Conservation (phyloP, 2,888 invertebrate species). For the Argynnis bischoffii region DNA sequence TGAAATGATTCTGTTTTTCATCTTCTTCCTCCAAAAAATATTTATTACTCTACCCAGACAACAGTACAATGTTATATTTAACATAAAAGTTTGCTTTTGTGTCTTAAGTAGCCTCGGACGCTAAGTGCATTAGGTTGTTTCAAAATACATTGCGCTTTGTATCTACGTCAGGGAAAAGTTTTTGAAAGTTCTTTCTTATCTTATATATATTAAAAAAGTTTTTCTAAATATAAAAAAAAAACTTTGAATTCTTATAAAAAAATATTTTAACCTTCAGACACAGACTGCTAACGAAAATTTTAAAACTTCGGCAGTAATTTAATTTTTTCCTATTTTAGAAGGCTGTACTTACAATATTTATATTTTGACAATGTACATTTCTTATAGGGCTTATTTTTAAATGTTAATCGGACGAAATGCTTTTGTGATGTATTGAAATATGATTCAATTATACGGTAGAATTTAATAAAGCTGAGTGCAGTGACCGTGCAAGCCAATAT, state of each 20-base stretch:
- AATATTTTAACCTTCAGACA: too few relatives aligned
- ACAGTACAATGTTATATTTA: not conserved
- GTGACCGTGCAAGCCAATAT: not conserved
- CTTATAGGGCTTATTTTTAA: not conserved
- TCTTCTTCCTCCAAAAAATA: not conserved
- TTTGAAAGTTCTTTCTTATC: constrained; percentile 4
- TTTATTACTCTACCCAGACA: not conserved
- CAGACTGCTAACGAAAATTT: too few relatives aligned
- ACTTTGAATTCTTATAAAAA: not conserved
- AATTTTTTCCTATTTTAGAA: too few relatives aligned
- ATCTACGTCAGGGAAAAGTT: constrained; percentile 9
- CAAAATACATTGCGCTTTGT: constrained; percentile 14
- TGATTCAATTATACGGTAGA: constrained; percentile 8
- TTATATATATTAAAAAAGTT: not conserved
- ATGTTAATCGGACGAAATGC: not conserved
- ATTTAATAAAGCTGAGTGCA: not conserved
- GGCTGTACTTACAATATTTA: too few relatives aligned
- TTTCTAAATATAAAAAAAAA: not conserved
- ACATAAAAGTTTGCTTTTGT: constrained; percentile 7
- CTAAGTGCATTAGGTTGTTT: constrained; percentile 17
- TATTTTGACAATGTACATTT: too few relatives aligned
- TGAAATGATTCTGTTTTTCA: not conserved
- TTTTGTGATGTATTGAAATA: constrained; percentile 1
- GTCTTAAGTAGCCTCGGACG: constrained; percentile 14
- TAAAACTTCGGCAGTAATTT: too few relatives aligned